Evolutionary conservation across 2,888 invertebrate species (phyloP).

Genomic region (Sphinx pinastri): DNA sequence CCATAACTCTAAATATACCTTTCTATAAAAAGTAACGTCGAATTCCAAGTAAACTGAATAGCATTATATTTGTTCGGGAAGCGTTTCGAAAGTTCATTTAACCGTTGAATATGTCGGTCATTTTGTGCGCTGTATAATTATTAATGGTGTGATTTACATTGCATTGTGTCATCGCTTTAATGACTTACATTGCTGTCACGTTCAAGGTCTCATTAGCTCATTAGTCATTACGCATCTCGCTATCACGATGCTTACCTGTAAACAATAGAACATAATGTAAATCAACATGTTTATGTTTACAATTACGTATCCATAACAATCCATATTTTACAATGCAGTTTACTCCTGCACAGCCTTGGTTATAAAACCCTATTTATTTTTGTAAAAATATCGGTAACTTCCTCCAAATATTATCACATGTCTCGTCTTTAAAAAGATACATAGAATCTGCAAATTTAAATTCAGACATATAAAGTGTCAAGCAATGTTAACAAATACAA

Average conservation of each 20-base stretch:
- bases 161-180: slow-evolving; percentile 25
- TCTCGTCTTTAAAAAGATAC: too few relatives aligned
- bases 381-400: too few relatives aligned
- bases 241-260: slow-evolving; percentile 46
- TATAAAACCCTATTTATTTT: too few relatives aligned
- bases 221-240: slow-evolving; percentile 36
- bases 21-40: slow-evolving; percentile 65
- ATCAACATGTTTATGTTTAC: background rate
- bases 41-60: slow-evolving; percentile 58
- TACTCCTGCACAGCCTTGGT: too few relatives aligned
- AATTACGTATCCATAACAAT: background rate
- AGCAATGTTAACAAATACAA: background rate
- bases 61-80: slow-evolving; percentile 30
- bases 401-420: too few relatives aligned
- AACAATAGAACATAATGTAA: slow-evolving; percentile 37
- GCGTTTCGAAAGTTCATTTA: slow-evolving; percentile 28
- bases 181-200: slow-evolving; percentile 50
- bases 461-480: background rate
- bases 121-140: slow-evolving; percentile 32
- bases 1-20: slow-evolving; percentile 66
- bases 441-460: background rate
- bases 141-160: slow-evolving; percentile 28
- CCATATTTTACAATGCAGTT: too few relatives aligned
- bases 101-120: slow-evolving; percentile 5
- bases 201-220: slow-evolving; percentile 47